A percentile compares a stretch with the other conserved stretches of the same genome.
Conservation (phyloP, 2,797 vertebrate genomes). For the Poecilia wingei region DNA sequence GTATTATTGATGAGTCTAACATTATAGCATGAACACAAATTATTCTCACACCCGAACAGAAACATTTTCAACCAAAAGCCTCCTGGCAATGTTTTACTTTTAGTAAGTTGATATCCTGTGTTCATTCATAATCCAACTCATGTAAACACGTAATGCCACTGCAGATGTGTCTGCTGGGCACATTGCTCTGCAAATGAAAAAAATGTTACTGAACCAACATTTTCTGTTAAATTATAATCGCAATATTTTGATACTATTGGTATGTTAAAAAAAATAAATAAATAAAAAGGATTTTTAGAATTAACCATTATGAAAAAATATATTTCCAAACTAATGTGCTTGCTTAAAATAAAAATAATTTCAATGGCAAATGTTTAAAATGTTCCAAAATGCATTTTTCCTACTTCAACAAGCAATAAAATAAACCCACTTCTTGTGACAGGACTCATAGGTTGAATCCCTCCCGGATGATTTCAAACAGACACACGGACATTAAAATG, state of each 20-base stretch:
- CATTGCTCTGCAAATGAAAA: not conserved
- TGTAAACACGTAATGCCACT: not conserved
- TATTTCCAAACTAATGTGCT: not conserved
- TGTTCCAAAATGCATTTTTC: not conserved
- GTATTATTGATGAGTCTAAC: too few species aligned
- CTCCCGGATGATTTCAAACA: conserved; percentile 74
- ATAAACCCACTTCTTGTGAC: conserved; percentile 32
- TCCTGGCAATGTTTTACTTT: not conserved
- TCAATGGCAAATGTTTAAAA: not conserved
- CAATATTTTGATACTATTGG: not conserved
- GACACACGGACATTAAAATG: conserved; percentile 82
- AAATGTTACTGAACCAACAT: not conserved
- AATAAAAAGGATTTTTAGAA: not conserved
- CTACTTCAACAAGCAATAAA: conserved; percentile 21
- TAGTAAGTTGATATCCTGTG: not conserved
- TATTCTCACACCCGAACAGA: not conserved
- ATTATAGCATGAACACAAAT: not conserved
- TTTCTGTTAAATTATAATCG: not conserved
- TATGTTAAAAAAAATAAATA: not conserved
- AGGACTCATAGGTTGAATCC: conserved; percentile 32
- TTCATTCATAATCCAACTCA: not conserved
- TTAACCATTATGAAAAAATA: not conserved
- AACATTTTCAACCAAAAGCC: not conserved
- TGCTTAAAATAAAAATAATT: not conserved
- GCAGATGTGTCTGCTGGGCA: not conserved